A percentile compares a stretch with the other conserved stretches of the same genome.
phyloP scores from a whole-genome alignment of 2,113 vertebrate species.

The Phrynocephalus versicolor region DNA sequence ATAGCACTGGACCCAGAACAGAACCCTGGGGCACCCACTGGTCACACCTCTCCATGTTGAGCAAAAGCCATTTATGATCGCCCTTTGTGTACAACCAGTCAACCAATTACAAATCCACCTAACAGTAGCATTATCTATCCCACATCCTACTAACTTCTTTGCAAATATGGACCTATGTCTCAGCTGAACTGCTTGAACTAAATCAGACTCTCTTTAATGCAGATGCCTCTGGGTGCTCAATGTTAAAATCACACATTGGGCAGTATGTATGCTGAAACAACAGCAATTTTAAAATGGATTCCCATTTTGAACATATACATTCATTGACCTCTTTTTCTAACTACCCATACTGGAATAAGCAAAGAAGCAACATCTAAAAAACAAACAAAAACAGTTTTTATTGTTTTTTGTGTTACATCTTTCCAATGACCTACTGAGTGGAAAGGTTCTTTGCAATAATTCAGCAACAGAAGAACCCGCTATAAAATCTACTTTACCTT shows the following conservation, averaged over 20 bases:
- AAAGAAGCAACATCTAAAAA: slow-evolving; percentile 12
- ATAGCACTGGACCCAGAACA: no score
- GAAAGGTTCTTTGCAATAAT: background rate
- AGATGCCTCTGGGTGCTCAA: slow-evolving; percentile 23
- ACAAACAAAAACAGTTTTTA: background rate
- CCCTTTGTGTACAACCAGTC: no score
- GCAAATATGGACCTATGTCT: no score
- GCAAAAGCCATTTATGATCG: no score
- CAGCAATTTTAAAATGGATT: slow-evolving; percentile 10
- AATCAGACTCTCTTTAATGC: background rate
- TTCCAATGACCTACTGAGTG: slow-evolving; percentile 5
- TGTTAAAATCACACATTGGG: background rate
- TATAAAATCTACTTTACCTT: background rate
- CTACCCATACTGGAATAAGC: background rate
- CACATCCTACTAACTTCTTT: no score
- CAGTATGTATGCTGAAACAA: background rate
- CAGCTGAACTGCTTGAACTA: no score
- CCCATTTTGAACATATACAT: background rate
- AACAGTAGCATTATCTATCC: no score
- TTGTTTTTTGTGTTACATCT: background rate
- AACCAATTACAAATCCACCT: no score
- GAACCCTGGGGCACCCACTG: no score
- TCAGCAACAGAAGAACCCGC: background rate
- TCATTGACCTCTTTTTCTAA: background rate
- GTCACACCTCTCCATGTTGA: no score